Evolutionary conservation across 2,797 vertebrate species (phyloP).

Genomic region (Galago senegalensis): DNA sequence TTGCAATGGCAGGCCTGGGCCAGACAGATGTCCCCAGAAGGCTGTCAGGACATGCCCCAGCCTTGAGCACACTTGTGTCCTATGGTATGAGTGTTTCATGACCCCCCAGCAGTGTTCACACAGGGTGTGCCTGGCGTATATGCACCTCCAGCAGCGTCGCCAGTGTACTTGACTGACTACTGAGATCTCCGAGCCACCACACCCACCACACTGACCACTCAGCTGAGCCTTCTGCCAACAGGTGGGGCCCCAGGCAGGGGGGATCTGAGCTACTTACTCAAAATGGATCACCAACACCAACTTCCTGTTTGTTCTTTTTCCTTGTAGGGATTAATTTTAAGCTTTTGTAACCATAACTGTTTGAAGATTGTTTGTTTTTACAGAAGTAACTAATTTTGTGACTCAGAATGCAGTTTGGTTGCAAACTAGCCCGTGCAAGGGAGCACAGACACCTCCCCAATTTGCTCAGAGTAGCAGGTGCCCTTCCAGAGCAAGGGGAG

Average conservation of each 20-base stretch:
- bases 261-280: not conserved
- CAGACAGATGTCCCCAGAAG: not conserved
- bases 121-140: accelerated
- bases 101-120: not conserved
- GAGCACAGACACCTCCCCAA: not conserved
- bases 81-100: not conserved
- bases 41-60: not conserved
- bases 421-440: too few relatives aligned
- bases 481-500: not conserved
- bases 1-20: accelerated
- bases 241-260: not conserved
- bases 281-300: too few relatives aligned
- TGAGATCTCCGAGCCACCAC: not conserved
- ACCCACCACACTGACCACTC: too few relatives aligned
- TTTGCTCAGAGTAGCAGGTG: not conserved
- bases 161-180: not conserved
- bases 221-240: accelerated
- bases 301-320: not conserved
- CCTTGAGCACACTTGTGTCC: not conserved
- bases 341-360: not conserved
- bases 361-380: not conserved
- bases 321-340: not conserved
- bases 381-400: not conserved
- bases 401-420: too few relatives aligned
- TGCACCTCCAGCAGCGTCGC: not conserved